phyloP scores from a whole-genome alignment of 2,888 invertebrate genomes.

The Tigriopus californicus region DNA sequence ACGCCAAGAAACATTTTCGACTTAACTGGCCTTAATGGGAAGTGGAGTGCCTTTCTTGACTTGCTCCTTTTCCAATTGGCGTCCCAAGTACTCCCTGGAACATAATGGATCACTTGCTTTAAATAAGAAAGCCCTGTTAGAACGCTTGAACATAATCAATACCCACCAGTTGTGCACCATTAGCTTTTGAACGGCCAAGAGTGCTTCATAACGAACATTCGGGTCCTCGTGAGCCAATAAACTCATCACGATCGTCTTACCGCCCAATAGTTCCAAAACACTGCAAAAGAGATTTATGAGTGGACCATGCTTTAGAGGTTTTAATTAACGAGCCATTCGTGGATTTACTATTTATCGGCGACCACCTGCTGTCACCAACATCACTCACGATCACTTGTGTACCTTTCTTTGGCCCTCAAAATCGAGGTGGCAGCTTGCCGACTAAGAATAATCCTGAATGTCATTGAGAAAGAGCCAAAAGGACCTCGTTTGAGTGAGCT shows the following conservation, averaged over 20 bases:
- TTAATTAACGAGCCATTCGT: too few species aligned
- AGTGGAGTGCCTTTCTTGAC: neutral
- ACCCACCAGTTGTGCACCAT: conserved; percentile 98
- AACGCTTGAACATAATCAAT: conserved; percentile 4
- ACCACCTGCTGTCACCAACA: too few species aligned
- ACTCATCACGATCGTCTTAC: conserved; percentile 96
- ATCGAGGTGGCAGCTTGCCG: too few species aligned
- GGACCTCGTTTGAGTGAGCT: too few species aligned
- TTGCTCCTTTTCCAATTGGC: conserved; percentile 68
- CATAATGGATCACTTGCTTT: conserved; percentile 1
- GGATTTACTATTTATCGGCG: too few species aligned
- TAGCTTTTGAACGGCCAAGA: conserved; percentile 94
- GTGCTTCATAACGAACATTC: conserved; percentile 93
- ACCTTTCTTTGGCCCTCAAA: too few species aligned
- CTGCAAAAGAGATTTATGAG: conserved; percentile 31
- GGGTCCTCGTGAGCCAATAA: conserved; percentile 91
- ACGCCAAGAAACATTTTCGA: neutral
- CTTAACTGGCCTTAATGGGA: conserved; percentile 13
- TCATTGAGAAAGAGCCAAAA: too few species aligned
- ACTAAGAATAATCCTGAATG: too few species aligned
- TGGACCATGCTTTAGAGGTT: too few species aligned
- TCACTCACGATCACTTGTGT: too few species aligned
- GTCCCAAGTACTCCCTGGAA: conserved; percentile 75
- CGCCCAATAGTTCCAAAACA: conserved; percentile 89
- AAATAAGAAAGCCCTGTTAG: neutral